Evolutionary conservation across 2,888 invertebrate species (phyloP), one percentile per base, ranked within the genome.

Genomic region (Cyclophora punctaria): DNA sequence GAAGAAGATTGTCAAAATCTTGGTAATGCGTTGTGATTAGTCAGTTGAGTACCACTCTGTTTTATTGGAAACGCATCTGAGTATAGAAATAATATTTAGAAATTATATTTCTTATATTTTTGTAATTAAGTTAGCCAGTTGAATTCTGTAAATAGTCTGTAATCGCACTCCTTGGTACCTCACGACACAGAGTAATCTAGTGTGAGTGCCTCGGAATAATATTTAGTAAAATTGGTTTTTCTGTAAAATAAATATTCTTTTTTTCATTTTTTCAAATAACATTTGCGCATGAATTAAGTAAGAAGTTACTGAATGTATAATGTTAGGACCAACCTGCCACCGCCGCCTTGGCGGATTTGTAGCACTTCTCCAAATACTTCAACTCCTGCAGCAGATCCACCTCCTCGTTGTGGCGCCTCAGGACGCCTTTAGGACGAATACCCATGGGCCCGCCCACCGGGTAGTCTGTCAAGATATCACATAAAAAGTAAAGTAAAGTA

Each of bases 371-470:
- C 5, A 77, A 48, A 3, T 56, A 51, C 4, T 56, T 59, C 2
- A 80, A 51, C 5, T 80, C 80, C 35, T 66, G 66, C n/a, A 83
- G 57, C 2, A 79, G 49, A 7, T 80, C 78, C 44, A 79, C 7
- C 52, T 80, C 83, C 20, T 73, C 74, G 46, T 71, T 78, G 51
- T 80, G 78, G 0, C 75, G 56, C 49, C 62, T 67, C 57, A 83
- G 80, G 3, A 83, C 79, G 1, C 83, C 83, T 40, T 67, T 74
- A 0, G 78, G 75, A 0, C 75, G 67, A 1, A 67, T 57, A 0
- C 75, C 73, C 2, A 44, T 4, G 5, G 6, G 5, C 7, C 33
- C 7, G 34, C 34, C 33, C 5, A 4, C 5, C 2, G 20, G 20
- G 20, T 20, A 20, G 20, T 20, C 20, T 20, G 20, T 20, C 20